Evolutionary conservation across 2,888 invertebrate species (phyloP).

Genomic region (Icerya purchasi): DNA sequence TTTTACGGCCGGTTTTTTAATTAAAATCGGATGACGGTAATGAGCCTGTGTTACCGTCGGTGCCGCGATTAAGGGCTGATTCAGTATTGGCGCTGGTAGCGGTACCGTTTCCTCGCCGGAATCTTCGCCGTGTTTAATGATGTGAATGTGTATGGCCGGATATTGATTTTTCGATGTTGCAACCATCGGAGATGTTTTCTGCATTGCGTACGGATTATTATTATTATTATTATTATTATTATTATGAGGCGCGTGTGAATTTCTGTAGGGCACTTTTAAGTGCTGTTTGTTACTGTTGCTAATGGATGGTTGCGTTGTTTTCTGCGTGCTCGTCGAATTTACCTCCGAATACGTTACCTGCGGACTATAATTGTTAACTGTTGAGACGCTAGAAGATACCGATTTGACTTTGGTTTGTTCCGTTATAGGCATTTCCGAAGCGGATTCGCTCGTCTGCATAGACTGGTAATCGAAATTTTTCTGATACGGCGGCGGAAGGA

Average conservation of each 20-base stretch:
- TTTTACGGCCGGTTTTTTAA: constrained; percentile 15
- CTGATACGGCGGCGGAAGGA: constrained; percentile 12
- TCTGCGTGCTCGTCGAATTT: not conserved
- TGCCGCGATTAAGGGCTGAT: not conserved
- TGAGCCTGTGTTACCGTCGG: not conserved
- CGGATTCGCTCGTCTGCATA: constrained; percentile 9
- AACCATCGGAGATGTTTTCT: not conserved
- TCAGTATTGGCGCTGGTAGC: not conserved
- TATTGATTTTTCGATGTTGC: constrained; percentile 4
- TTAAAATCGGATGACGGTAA: constrained; percentile 12
- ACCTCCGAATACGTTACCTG: not conserved
- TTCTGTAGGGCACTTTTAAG: no score
- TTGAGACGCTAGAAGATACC: no score
- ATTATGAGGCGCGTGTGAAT: not conserved
- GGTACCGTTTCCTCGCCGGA: constrained; percentile 4
- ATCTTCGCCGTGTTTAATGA: constrained; percentile 14
- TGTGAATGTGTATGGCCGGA: constrained; percentile 8
- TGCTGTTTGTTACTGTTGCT: not conserved
- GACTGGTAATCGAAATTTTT: constrained; percentile 12
- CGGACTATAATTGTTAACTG: no score
- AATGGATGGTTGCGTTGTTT: not conserved
- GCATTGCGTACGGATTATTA: not conserved
- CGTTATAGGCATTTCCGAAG: constrained; percentile 1
- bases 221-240: constrained; percentile 1
- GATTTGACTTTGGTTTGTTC: not conserved